Base-by-base conservation (phyloP, 2,113 vertebrate genomes). In the Eubucco bourcierii region DNA sequence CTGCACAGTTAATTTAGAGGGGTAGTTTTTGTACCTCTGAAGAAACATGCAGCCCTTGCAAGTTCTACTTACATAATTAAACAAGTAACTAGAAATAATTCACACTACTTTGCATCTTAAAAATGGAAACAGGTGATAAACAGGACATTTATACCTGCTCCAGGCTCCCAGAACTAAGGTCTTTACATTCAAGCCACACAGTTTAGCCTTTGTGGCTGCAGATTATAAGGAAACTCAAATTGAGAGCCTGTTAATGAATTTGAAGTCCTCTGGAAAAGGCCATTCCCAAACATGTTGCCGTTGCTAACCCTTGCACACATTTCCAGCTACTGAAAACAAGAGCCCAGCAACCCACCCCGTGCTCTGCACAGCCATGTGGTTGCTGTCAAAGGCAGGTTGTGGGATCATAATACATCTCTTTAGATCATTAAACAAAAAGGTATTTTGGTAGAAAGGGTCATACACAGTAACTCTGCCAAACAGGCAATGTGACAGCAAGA, bases 301-400 rank as follows among this genome's bases (percentile, higher is more conserved):
- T 4, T 18, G 17, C 58, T 64, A n/a, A 33, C 10, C 8, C 24
- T 17, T 11, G 2, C 34, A 24, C 0, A 0, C 0, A 1, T 21
- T 82, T 58, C 67, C n/a, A 90, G 60, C 18, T 64, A 27, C 23
- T 4, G 8, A 31, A 20, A 60, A 25, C 27, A 67, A 15, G 7
- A 3, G 24, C 6, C 27, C 2, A 1, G 37, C 27, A 15, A 39
- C 16, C 25, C 15, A 12, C n/a, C 11, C 15, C 25, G 9, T 0
- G 0, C 8, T 29, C 59, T 4, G 34, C 1, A 2, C 13, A 60
- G 61, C 41, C 37, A 60, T 1, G 2, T 0, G 0, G 31, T 53
- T 8, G 1, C 63, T 72, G 71, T 39, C 28, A 17, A 46, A 59
- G n/a, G 20, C 56, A 9, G 6, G 19, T 53, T 47, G 7, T 68